Base-by-base conservation (phyloP, 1,140 invertebrate species). In the Popillia japonica region DNA sequence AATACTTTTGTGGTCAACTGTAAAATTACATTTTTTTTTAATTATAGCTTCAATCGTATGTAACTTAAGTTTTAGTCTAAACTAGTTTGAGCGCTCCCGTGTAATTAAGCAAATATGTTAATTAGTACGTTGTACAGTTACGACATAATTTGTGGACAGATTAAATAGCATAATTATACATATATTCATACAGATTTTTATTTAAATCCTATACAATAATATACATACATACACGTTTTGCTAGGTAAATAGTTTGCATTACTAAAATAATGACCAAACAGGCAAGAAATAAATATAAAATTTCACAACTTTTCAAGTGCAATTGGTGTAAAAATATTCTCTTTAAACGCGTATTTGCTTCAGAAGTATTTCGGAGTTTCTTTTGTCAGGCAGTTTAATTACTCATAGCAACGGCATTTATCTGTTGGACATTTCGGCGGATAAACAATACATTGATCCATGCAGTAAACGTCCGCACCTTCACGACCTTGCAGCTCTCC, bases 381-480 rank as follows among this genome's bases (percentile, higher is more conserved):
- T 42, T 73, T 74, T 42, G 72, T 34, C 17, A 23, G 61, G 61
- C 61, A 27, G 3, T 41, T 74, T 41, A 41, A 48, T 80, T 85
- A 84, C 77, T 86, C 86, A 78, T 92, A 94, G 85, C 95, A 96
- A 78, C 87, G 87, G 82, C 95, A 96, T 83, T 92, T 90, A 80
- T 94, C 86, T 34, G 86, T 86, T 2, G 94, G 93, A 84, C 95
- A 96, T 61, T 87, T 89, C 2, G 92, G 90, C 11, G 91, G 90
- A 86, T 94, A 93, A 17, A 93, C 91, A 77, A 95, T 90, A 87
- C 95, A 96, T 79, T 93, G 89, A 84, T 96, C 94, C 90, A 94
- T 91, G 83, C 95, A 96, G 82, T 94, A 94, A n/a, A 93, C 90
- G 80, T 94, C 93, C 6, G 94, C 94, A 34, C 94, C 94, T 11